Evolutionary conservation across 2,797 vertebrate genomes (phyloP).

Genomic region (Holocentrus rufus): DNA sequence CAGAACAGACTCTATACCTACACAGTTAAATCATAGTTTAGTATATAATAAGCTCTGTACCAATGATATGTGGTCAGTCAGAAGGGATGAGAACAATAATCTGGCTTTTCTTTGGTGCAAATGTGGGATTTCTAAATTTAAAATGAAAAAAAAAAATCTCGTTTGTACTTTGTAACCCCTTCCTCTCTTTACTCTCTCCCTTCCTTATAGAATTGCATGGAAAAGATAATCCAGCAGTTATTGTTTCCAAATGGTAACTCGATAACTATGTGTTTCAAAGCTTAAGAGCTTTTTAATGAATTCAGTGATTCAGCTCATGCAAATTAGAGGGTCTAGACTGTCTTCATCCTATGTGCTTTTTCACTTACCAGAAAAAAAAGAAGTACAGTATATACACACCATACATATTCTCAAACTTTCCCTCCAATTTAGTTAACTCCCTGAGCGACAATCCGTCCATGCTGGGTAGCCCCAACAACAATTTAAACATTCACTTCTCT

Average conservation of each 20-base stretch:
- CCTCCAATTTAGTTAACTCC: conserved; percentile 29
- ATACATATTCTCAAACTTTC: conserved; percentile 17
- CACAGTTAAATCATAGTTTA: no score
- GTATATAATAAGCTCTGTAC: no score
- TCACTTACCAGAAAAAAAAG: conserved; percentile 34
- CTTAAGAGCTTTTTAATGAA: not conserved
- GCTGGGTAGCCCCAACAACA: conserved; percentile 54
- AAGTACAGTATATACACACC: not conserved
- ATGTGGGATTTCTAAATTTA: no score
- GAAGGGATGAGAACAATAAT: no score
- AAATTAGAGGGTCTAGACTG: not conserved
- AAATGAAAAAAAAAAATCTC: no score
- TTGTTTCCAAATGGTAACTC: not conserved
- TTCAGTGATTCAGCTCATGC: not conserved
- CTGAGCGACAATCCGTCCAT: conserved; percentile 47
- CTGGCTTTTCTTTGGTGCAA: no score
- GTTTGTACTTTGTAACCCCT: no score
- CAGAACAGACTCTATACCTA: no score
- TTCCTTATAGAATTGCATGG: no score
- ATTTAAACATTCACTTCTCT: conserved; percentile 71
- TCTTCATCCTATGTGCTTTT: conserved; percentile 1
- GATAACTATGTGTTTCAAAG: not conserved
- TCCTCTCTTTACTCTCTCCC: no score
- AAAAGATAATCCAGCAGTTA: no score
- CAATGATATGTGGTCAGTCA: no score